Base-by-base conservation (phyloP, 1,140 invertebrate genomes). In the Formica selysi region DNA sequence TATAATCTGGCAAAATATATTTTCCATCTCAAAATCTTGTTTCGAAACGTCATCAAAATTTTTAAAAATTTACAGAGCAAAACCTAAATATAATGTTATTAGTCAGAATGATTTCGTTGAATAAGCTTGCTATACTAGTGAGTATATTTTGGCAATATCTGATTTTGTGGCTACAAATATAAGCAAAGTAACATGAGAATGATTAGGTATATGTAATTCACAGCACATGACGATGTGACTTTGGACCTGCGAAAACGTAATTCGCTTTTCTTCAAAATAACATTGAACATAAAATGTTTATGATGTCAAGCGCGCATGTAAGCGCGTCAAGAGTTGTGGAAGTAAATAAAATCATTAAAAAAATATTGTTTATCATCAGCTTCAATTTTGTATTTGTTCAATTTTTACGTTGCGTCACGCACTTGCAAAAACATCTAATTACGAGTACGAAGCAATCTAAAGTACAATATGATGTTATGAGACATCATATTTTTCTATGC, bases 61-160 rank as follows among this genome's bases (percentile, higher is more conserved):
- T 70, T 80, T 57, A 0, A 44, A n/a, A 70, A 57, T 41, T 29
- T 29, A 59, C 16, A 57, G 36, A 8, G 41, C 19, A 80, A 68
- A 38, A 57, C n/a, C 48, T 70, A 80, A 80, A 57, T 70, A 80
- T 70, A 70, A 57, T 51, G 4, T 29, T 54, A 59, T 80, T 80
- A 80, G 76, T 80, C 48, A 80, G n/a, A 80, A 51, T 22, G 32
- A 51, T 22, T 70, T 70, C 48, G 19, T 59, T 70, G 51, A 57
- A 80, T 26, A 10, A 70, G 22, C 29, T 80, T 54, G 16, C 36
- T 54, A 7, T 6, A 76, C 38, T 6, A 64, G 41, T 6, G 76
- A 32, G 5, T 41, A 80, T 6, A 68, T 80, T 79, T 80, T 83
- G 79, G 68, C 79, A 83, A 48, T 74, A 48, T 57, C 7, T 65